Evolutionary conservation across 1,140 invertebrate genomes (phyloP).

Genomic region (Calephelis virginiensis): DNA sequence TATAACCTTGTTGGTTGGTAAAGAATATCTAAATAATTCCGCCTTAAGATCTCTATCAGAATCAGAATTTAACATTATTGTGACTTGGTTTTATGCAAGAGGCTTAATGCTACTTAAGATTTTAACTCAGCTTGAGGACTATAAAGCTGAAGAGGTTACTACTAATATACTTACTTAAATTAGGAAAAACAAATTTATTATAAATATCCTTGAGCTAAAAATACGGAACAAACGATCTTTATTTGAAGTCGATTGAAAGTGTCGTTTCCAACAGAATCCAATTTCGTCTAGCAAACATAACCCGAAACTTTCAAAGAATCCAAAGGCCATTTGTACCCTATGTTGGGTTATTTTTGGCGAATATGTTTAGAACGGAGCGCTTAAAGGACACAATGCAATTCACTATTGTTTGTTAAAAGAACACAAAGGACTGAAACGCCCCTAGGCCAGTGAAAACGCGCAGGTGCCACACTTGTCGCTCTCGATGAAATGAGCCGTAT

Average conservation of each 20-base stretch:
- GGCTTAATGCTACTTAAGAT: no score
- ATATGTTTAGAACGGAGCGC: conserved; percentile 35
- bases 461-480: conserved; percentile 76
- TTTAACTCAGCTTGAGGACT: no score
- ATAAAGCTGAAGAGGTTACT: no score
- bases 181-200: no score
- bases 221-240: conserved; percentile 12
- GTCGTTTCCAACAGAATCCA: not conserved
- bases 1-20: no score
- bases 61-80: no score
- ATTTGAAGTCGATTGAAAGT: not conserved
- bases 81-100: no score
- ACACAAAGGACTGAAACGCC: conserved; percentile 48
- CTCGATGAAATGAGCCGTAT: conserved; percentile 77
- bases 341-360: conserved; percentile 21
- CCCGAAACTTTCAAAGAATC: conserved; percentile 2
- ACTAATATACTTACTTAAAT: no score
- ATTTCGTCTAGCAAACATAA: conserved; percentile 1
- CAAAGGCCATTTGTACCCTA: conserved; percentile 6
- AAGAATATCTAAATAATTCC: no score
- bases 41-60: no score
- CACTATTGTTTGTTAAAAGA: conserved; percentile 51
- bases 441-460: conserved; percentile 56
- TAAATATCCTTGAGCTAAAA: not conserved
- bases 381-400: conserved; percentile 43